Base-by-base conservation (phyloP, 1,140 invertebrate species). In the Zaprionus camerounensis region DNA sequence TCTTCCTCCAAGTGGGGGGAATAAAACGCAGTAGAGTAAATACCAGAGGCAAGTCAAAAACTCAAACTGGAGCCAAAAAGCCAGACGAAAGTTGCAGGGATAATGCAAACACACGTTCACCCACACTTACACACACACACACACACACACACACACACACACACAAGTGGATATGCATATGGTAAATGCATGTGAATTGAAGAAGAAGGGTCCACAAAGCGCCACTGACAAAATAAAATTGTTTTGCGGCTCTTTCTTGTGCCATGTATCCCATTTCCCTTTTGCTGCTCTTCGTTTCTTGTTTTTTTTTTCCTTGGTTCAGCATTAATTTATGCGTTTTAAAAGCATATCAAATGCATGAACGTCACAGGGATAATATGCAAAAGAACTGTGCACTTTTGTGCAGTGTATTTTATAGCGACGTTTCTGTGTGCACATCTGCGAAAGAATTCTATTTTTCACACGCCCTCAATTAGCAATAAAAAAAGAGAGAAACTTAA, bases 281-380 rank as follows among this genome's bases (percentile, higher is more conserved):
- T 58, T 76, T 51, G 22, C 11, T 36, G n/a, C 28, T 63, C 51
- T 53, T 28, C 44, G 28, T 46, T 55, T 44, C 28, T 65, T 26
- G 20, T 59, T 57, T 51, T 41, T n/a, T 22, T 31, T 41, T 49
- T 38, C 17, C 53, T 51, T 34, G 51, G 11, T 20, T 34, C 55
- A 28, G 76, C 59, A 82, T 68, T 85, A 82, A 85, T 87, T 82
- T 82, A 87, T 87, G 80, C 80, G 63, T 79, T 85, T 83, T 70
- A 82, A 79, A 76, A 82, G 81, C 51, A 81, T 82, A 78, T 81
- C 75, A 86, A 79, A 81, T 69, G 76, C 80, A 69, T 68, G 36
- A 36, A 65, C 68, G 31, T 58, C 57, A 68, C 67, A 62, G 49
- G 36, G 36, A 34, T 56, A 36, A 67, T 67, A 26, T 57, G 31